Base-by-base conservation (phyloP, 1,140 invertebrate species). In the Lucilia sericata region DNA sequence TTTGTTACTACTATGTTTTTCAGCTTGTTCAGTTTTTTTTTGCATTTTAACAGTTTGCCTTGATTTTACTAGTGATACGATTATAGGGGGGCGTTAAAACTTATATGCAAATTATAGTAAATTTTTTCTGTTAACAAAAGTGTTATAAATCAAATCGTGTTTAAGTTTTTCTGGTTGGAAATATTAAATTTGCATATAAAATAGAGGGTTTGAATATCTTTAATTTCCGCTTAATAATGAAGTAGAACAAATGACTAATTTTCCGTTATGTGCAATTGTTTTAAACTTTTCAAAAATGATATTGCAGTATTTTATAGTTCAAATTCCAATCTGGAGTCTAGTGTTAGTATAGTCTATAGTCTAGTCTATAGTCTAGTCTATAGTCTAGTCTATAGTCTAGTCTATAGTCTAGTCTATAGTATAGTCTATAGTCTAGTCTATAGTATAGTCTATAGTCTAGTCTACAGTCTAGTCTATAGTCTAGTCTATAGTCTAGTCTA, bases 71-170 rank as follows among this genome's bases (percentile, higher is more conserved):
- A 51, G n/a, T 49, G 19, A 80, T 49, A 80, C 49, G 76, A 25
- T 80, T 49, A 51, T 80, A 78, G 76, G 21, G 47, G 75, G 76
- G 76, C 76, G 76, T 80, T 51, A 10, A 9, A 49, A 80, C 7
- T 80, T 80, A 49, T 80, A 80, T 80, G 76, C 13, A 80, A 80
- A 80, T 80, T 80, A 80, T 80, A 80, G 76, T 4, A 47, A 80
- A 21, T 80, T 51, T 80, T 80, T 49, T 78, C n/a, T 60, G 55
- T 60, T 21, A 70, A 70, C 65, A 70, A 70, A 60, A 70, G 65
- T 70, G 65, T 70, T 70, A 70, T 70, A 70, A 70, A 70, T 70
- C 65, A 70, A 19, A 19, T 21, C 19, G 65, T 70, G 65, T 21
- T 21, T 25, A 30, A 70, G 65, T 21, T 70, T 70, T 21, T 21